These are phyloP conservation scores for Paracentrotus lividus DNA, from an alignment of 53 echinoderm and acorn worm genomes.

Conservation along the genomic window DNA sequence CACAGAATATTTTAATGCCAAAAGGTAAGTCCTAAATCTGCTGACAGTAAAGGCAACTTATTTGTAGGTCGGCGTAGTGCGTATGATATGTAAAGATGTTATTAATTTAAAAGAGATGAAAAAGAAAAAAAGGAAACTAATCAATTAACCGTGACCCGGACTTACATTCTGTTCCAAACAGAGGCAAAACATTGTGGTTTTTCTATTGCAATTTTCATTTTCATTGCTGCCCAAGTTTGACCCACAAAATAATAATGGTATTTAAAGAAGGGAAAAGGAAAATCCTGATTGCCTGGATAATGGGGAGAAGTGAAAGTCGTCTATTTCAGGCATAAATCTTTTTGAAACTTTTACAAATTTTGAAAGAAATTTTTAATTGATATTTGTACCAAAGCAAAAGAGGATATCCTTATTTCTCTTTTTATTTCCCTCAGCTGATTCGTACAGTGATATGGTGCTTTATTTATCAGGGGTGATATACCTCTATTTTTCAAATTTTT, in stretches of 20 bases:
- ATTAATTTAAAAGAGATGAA: not conserved
- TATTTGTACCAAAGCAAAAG: not conserved
- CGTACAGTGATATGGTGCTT: not conserved
- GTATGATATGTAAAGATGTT: not conserved
- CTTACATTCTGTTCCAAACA: not conserved
- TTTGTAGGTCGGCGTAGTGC: not conserved
- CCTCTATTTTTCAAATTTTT: too few relatives aligned
- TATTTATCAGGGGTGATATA: not conserved
- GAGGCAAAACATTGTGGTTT: not conserved
- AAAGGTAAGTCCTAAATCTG: too few relatives aligned
- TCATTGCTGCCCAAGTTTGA: not conserved
- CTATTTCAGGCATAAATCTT: not conserved
- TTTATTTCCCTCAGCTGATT: not conserved
- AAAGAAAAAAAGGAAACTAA: not conserved
- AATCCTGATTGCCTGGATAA: not conserved
- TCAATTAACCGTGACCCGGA: not conserved
- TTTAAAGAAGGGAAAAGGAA: not conserved
- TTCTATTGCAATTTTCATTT: not conserved
- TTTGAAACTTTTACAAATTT: not conserved
- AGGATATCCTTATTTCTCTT: not conserved
- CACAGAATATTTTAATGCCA: too few relatives aligned
- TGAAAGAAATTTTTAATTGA: not conserved
- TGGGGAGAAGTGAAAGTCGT: not conserved
- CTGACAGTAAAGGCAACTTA: not conserved
- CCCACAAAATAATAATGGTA: not conserved